Evolutionary conservation across 2,113 vertebrate species (phyloP).

Genomic region (Eleginops maclovinus): DNA sequence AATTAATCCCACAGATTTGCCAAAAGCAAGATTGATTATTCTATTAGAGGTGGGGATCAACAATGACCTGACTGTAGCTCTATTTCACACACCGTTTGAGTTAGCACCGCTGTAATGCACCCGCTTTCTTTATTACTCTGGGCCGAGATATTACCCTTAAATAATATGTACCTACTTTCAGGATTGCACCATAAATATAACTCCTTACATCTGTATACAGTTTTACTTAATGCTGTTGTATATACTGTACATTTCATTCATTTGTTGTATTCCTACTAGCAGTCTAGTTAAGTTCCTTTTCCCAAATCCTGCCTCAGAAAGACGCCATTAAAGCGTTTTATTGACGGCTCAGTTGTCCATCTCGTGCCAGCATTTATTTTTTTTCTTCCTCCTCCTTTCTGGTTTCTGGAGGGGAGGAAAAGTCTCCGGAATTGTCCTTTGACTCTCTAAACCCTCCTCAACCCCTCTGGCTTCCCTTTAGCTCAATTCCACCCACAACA

Average conservation of each 20-base stretch:
- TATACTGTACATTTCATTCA: not conserved
- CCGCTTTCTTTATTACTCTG: not conserved
- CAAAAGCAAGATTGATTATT: slow-evolving; percentile 79
- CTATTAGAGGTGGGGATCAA: slow-evolving; percentile 77
- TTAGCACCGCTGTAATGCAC: slow-evolving; percentile 37
- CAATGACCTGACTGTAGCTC: slow-evolving; percentile 69
- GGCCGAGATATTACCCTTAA: slow-evolving; percentile 23
- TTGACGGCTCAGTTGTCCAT: slow-evolving; percentile 21
- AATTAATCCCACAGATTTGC: slow-evolving; percentile 71
- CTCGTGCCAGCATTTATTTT: not conserved
- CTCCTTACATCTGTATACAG: too few species aligned
- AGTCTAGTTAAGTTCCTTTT: slow-evolving; percentile 9
- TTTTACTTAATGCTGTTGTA: not conserved
- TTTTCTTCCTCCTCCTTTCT: slow-evolving; percentile 46
- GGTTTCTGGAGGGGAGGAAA: slow-evolving; percentile 83
- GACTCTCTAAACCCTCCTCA: slow-evolving; percentile 72
- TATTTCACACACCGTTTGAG: slow-evolving; percentile 77
- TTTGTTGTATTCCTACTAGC: not conserved
- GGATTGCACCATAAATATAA: too few species aligned
- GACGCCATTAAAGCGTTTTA: slow-evolving; percentile 23
- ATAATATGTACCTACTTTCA: not conserved
- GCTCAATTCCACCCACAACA: slow-evolving; percentile 45
- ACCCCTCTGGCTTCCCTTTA: slow-evolving; percentile 31
- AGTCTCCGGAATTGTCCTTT: slow-evolving; percentile 87
- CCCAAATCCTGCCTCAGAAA: slow-evolving; percentile 20